phyloP scores from a whole-genome alignment of 2,797 vertebrate genomes.

The Erethizon dorsatum region DNA sequence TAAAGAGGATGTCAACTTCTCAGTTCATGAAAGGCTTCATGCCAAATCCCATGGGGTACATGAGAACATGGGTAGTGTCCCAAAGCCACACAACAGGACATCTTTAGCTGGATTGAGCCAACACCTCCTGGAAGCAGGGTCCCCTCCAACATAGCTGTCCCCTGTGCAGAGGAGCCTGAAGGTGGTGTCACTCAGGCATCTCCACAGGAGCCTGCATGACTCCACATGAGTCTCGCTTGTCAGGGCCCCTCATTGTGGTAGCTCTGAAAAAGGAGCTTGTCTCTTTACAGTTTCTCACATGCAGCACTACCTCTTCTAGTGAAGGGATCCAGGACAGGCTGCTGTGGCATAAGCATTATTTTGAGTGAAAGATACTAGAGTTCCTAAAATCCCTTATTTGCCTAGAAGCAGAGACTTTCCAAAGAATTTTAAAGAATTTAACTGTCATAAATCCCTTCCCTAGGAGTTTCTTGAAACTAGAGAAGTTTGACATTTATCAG shows the following conservation, averaged over 20 bases:
- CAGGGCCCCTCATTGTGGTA: neutral
- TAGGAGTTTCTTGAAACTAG: neutral
- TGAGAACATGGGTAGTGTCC: fast-evolving
- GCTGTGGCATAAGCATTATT: neutral
- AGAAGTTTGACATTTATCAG: neutral
- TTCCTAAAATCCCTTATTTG: neutral
- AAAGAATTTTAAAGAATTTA: neutral
- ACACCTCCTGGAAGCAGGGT: neutral
- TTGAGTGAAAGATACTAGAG: neutral
- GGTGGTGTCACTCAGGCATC: neutral
- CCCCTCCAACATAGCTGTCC: neutral
- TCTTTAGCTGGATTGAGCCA: neutral
- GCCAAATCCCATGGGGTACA: fast-evolving
- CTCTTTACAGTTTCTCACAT: neutral
- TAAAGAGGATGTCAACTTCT: neutral
- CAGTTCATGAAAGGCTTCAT: neutral
- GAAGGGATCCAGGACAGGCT: neutral
- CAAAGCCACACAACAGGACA: too few relatives aligned
- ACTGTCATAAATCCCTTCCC: neutral
- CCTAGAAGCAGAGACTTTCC: neutral
- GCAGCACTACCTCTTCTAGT: neutral
- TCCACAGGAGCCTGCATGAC: neutral
- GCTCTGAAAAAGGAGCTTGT: neutral
- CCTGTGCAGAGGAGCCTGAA: neutral
- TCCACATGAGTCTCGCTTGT: neutral